Base-by-base conservation (phyloP, 2,888 invertebrate genomes). In the Lottia gigantea region DNA sequence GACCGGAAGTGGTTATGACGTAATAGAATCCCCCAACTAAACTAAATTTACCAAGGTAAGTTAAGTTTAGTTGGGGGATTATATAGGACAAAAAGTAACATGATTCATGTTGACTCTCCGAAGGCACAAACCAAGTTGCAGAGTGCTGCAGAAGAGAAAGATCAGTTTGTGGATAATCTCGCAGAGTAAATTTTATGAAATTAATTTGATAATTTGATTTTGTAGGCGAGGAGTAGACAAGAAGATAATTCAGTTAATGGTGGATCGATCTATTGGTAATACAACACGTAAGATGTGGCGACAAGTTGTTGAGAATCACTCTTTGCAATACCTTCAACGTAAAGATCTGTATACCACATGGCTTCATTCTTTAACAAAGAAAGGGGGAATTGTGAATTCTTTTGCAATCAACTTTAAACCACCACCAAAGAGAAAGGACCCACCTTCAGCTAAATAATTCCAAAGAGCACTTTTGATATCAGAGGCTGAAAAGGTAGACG, bases 11-110 rank as follows among this genome's bases (percentile, higher is more conserved):
- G 64, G 68, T 49, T 66, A 71, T 74, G 71, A 68, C 73, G 70
- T 73, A 71, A 73, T 71, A 73, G 68, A 73, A 73, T 73, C 66
- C 63, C 26, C 25, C 46, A 73, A 70, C 67, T 61, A 71, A 68
- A 71, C 71, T 62, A 73, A 68, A 64, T 63, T 67, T 67, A 71
- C 64, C 67, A 66, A 4, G 49, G 49, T 49, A 49, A 62, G 68
- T 68, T 66, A 73, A 47, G 71, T 71, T 68, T 71, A 71, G 65
- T 70, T 73, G 46, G 46, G 66, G n/a, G n/a, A n/a, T n/a, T n/a
- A n/a, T n/a, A n/a, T n/a, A n/a, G n/a, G n/a, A n/a, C n/a, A 31
- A 31, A 31, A 3, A 31, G 3, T 31, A 31, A 3, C 31, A 31
- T 6, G 31, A 31, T 31, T 31, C 31, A 31, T 31, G 31, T 31